These are phyloP conservation scores for Cottus gobio DNA, from an alignment of 2,113 vertebrate species.

Conservation along the genomic window DNA sequence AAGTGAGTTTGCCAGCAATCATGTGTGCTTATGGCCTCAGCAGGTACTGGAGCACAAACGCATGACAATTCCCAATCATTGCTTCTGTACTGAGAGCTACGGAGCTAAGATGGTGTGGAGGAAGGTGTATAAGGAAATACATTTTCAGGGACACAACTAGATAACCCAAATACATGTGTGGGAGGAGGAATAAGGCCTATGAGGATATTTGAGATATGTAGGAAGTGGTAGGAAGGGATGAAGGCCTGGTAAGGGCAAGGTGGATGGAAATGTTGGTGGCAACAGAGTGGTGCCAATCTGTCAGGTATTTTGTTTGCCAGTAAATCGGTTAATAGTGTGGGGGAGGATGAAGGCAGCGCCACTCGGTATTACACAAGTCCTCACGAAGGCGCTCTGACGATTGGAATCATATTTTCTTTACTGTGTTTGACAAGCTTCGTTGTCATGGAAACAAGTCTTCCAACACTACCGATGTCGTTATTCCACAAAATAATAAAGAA, in stretches of 20 bases:
- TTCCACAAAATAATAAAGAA: constrained; percentile 20
- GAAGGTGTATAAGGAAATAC: constrained; percentile 11
- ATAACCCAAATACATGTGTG: not conserved
- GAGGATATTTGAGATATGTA: constrained; percentile 2
- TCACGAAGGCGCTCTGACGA: constrained; percentile 40
- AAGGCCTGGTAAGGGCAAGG: not conserved
- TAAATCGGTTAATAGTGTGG: constrained; percentile 54
- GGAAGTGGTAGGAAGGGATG: not conserved
- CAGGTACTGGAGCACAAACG: constrained; percentile 16
- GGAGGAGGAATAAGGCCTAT: constrained; percentile 4
- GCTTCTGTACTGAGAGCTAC: not conserved
- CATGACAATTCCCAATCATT: not conserved
- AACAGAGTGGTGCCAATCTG: constrained; percentile 27
- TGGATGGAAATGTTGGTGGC: constrained; percentile 9
- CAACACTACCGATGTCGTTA: constrained; percentile 49
- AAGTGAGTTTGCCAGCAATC: constrained; percentile 29
- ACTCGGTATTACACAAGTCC: constrained; percentile 70
- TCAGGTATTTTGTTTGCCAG: constrained; percentile 39
- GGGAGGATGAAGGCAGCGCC: constrained; percentile 53
- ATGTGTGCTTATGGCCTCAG: constrained; percentile 27
- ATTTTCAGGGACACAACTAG: not conserved
- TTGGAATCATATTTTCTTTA: constrained; percentile 64
- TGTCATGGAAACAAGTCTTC: constrained; percentile 78
- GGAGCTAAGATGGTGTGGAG: not conserved
- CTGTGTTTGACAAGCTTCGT: constrained; percentile 68